Evolutionary conservation across 2,888 invertebrate genomes (phyloP).

Genomic region (Notocelia uddmanniana): DNA sequence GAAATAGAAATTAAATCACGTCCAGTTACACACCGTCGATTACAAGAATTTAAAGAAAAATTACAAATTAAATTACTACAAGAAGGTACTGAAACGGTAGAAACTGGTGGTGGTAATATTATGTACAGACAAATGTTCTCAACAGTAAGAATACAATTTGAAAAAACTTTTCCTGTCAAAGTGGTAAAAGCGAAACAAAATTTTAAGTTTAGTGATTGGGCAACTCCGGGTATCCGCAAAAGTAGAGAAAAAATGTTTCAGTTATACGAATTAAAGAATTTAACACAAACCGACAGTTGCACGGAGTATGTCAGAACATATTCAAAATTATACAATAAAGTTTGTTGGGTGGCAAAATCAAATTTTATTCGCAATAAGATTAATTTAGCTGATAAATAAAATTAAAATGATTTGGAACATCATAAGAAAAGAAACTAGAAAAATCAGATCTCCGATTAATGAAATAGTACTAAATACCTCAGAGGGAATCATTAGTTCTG

Average conservation of each 20-base stretch:
- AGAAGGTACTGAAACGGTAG: too few species aligned
- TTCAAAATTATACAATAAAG: neutral
- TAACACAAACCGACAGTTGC: neutral
- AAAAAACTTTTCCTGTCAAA: slow-evolving; percentile 1
- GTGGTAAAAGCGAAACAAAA: neutral
- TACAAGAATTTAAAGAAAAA: too few species aligned
- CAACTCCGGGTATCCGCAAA: neutral
- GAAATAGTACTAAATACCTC: neutral
- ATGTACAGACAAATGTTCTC: too few species aligned
- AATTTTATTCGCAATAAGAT: neutral
- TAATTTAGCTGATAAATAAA: neutral
- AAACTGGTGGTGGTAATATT: too few species aligned
- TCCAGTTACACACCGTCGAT: too few species aligned
- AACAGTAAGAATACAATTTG: too few species aligned
- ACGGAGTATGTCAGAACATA: neutral
- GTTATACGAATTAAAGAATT: neutral
- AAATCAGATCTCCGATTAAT: neutral
- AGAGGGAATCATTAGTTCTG: neutral
- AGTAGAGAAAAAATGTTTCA: neutral
- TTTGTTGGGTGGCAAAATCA: neutral
- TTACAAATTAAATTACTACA: too few species aligned
- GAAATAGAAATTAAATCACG: too few species aligned
- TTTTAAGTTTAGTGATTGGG: neutral
- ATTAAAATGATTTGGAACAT: neutral
- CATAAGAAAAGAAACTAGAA: neutral